Base-by-base conservation (phyloP, 2,797 vertebrate genomes). In the Characodon lateralis region DNA sequence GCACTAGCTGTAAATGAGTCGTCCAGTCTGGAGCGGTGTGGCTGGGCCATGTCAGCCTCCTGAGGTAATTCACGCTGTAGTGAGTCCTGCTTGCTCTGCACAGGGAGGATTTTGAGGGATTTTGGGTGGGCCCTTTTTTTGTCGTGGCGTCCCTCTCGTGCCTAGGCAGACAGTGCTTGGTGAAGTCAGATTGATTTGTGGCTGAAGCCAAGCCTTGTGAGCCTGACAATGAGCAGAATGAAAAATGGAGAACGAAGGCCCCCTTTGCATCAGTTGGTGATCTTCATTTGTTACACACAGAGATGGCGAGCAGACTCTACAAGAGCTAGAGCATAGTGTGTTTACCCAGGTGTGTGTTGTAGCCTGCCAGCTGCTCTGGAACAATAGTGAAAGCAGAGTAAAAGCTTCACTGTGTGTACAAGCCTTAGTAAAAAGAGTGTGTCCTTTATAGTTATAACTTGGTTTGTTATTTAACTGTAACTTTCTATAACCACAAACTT, bases 281-380 rank as follows among this genome's bases (percentile, higher is more conserved):
- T 83, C 85, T 89, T 89, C 73, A 78, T 56, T 43, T 39, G 83
- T 83, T 85, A 71, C 61, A 69, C 76, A 81, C 84, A 85, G 78
- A 83, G 73, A 81, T 58, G n/a, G 80, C 85, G 84, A 82, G 74
- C 5, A 59, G 87, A 87, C 78, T 77, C 83, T 82, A 91, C 86
- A 83, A 87, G 85, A 80, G 83, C 84, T 76, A 77, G 83, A 89
- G 78, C 75, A n/a, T 41, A 77, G 89, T 82, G 76, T 95, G 94
- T 95, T 95, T 95, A 95, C 88, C 93, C 95, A 95, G 95, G 95
- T 95, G 95, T 93, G 93, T 89, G 92, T 83, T 87, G 88, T 58
- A 91, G 91, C 87, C 86, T 90, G 93, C 93, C 94, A 92, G 93
- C 91, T 93, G 92, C 90, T 88, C 74, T 89, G 81, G 84, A 92